Percentiles rank a stretch among this genome's conserved stretches.
Conservation (phyloP, 2,888 invertebrate species). For the Heliconius ismenius region DNA sequence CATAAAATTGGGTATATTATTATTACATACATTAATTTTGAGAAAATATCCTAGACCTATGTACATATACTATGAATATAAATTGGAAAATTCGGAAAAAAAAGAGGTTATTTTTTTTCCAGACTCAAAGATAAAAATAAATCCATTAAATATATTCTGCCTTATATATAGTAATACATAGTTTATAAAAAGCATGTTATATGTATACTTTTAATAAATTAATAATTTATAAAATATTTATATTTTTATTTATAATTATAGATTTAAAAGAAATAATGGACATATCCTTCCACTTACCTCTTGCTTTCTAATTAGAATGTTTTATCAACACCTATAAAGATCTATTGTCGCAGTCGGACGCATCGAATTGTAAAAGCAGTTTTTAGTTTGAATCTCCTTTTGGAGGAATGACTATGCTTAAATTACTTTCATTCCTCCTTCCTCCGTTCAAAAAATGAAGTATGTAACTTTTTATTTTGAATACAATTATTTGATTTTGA, state of each 20-base stretch:
- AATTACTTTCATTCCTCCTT: no score
- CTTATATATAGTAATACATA: not conserved
- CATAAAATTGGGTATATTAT: not conserved
- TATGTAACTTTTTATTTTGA: no score
- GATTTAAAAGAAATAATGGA: not conserved
- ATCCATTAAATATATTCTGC: slow-evolving; percentile 8
- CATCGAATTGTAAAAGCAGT: no score
- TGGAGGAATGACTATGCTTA: no score
- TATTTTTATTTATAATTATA: not conserved
- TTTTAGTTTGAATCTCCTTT: no score
- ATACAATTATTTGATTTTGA: no score
- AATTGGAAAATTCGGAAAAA: not conserved
- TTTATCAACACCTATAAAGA: no score
- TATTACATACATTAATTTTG: not conserved
- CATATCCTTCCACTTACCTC: not conserved
- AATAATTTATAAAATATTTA: not conserved
- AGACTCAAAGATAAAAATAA: not conserved
- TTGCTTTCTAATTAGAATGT: not conserved
- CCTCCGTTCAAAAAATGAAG: no score
- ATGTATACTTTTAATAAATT: slow-evolving; percentile 1
- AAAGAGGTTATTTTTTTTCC: not conserved
- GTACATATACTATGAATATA: not conserved
- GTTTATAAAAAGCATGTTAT: not conserved
- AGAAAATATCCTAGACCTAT: not conserved
- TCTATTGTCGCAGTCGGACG: no score